Base-by-base conservation (phyloP, 2,888 invertebrate species). In the Megamerina dolium region DNA sequence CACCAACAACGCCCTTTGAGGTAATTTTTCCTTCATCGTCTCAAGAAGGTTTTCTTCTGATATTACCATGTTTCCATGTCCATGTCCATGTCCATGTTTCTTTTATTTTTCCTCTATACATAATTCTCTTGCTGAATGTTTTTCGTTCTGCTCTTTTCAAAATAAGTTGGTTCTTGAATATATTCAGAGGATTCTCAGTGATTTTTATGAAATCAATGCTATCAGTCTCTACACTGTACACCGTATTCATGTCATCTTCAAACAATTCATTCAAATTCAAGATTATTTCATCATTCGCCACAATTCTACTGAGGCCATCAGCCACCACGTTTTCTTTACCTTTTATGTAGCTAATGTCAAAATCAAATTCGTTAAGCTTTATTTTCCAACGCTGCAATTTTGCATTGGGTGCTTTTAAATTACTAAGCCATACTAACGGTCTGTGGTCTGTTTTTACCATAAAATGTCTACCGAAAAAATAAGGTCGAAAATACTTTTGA, bases 301-400 rank as follows among this genome's bases (percentile, higher is more conserved):
- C 29, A 14, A 38, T 33, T 19, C 47, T 32, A 30, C 37, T 37
- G n/a, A 41, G 19, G 8, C 40, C 43, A 23, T 46, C 46, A 2
- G 40, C 42, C 4, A 46, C 14, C 6, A 43, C 37, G 14, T 46
- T 46, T 39, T 46, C 37, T n/a, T 46, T 43, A 2, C 40, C 43
- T 9, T 45, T 45, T 33, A 41, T 41, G 27, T 37, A 41, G 16
- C 5, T 17, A 2, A 41, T 45, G 13, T 37, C 32, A n/a, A 45
- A 45, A 29, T 41, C 45, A 19, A 41, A 41, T 19, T 35, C 41
- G 19, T 45, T 40, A 10, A 40, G 27, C 14, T 26, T 35, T 5
- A 45, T 40, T 36, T 41, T 45, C 45, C 45, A 45, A 19, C 45
- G 10, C 17, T 41, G 40, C 3, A 41, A 10, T 32, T 45, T 38